Conservation (phyloP, 2,797 vertebrate species). For the Gadopsis marmoratus region DNA sequence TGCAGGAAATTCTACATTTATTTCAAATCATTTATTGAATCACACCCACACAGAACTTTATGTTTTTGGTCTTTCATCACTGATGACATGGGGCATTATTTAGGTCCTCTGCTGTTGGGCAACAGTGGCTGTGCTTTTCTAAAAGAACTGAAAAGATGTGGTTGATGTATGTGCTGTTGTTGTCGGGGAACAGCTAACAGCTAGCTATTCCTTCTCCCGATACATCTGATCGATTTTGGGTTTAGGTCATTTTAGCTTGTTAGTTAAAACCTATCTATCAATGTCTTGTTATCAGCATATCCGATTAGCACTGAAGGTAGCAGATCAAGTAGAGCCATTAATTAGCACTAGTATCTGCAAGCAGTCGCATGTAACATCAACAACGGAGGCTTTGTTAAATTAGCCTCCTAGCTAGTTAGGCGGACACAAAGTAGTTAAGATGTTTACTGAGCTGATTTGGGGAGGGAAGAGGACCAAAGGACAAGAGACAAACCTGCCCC, state of each 20-base stretch:
- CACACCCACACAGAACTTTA: constrained; percentile 7
- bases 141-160: background rate
- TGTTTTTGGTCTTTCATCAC: constrained; percentile 15
- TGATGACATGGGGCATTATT: background rate
- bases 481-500: background rate
- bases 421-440: background rate
- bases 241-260: constrained; percentile 43
- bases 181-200: constrained; percentile 23
- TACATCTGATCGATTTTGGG: constrained; percentile 42
- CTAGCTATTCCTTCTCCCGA: background rate
- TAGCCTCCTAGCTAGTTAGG: background rate
- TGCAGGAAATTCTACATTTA: constrained; percentile 63
- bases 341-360: background rate
- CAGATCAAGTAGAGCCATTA: constrained; percentile 13
- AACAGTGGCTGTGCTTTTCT: background rate
- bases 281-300: constrained; percentile 7
- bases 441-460: constrained; percentile 11
- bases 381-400: constrained; percentile 17
- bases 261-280: constrained; percentile 44
- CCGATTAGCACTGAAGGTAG: constrained; percentile 26
- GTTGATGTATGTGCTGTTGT: constrained; percentile 1
- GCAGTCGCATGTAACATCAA: constrained; percentile 1
- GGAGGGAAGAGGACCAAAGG: background rate
- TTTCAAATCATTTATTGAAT: constrained; percentile 55
- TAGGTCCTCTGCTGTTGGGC: background rate